Conservation (phyloP, 2,113 vertebrate genomes). For the Phaetusa simplex region DNA sequence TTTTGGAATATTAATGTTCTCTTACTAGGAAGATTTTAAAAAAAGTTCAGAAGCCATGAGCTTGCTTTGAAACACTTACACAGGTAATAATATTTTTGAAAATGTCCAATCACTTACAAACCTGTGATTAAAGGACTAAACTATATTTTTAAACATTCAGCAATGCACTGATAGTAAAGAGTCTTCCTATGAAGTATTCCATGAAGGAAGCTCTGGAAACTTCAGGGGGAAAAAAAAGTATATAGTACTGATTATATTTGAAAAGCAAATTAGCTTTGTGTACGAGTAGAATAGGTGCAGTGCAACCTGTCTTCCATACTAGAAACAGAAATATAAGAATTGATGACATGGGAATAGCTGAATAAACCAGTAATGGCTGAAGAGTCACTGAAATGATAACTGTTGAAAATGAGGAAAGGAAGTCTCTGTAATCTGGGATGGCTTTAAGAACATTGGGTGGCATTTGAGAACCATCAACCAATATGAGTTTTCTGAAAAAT, state of each 20-base stretch:
- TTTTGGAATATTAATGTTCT: not conserved
- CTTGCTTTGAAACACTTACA: not conserved
- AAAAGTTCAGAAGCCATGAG: not conserved
- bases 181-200: not conserved
- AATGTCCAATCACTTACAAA: not conserved
- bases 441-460: not conserved
- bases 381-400: not conserved
- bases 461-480: not conserved
- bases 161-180: not conserved
- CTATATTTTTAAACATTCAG: not conserved
- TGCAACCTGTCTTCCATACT: not conserved
- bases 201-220: not conserved
- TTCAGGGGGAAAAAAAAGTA: accelerated
- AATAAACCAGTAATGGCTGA: not conserved
- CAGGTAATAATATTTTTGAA: not conserved
- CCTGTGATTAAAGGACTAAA: not conserved
- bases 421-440: not conserved
- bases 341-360: not conserved
- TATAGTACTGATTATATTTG: not conserved
- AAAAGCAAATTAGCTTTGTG: not conserved
- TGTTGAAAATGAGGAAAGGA: not conserved
- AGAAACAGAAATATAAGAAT: not conserved
- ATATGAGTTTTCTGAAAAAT: not conserved
- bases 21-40: not conserved
- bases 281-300: not conserved